phyloP scores from a whole-genome alignment of 2,113 vertebrate species.

The Sinocyclocheilus rhinocerous region DNA sequence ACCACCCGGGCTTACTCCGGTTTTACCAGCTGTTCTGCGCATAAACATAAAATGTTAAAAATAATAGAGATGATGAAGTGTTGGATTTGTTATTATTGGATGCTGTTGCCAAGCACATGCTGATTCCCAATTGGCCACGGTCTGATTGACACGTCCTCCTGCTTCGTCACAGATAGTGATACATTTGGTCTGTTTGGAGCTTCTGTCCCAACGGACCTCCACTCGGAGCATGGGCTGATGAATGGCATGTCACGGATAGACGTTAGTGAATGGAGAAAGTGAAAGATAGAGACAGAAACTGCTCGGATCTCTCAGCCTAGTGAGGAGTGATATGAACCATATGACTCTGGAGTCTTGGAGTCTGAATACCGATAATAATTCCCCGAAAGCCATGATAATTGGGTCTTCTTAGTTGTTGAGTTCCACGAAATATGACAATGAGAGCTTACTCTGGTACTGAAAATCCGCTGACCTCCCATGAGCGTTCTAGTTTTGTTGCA shows the following conservation, averaged over 20 bases:
- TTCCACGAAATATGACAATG: neutral
- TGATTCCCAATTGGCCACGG: slow-evolving; percentile 4
- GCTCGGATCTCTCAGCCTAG: neutral
- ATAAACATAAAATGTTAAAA: slow-evolving; percentile 40
- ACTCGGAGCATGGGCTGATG: neutral
- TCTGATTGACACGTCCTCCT: slow-evolving; percentile 31
- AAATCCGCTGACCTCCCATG: neutral
- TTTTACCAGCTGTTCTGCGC: slow-evolving; percentile 30
- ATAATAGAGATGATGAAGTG: slow-evolving; percentile 41
- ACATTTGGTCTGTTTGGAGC: slow-evolving; percentile 5
- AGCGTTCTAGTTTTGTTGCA: neutral
- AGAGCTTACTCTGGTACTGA: neutral
- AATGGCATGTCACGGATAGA: slow-evolving; percentile 19
- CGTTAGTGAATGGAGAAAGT: neutral
- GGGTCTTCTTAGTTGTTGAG: neutral
- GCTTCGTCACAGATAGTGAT: slow-evolving; percentile 25
- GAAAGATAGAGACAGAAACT: slow-evolving; percentile 2
- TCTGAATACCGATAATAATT: neutral
- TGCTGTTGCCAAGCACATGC: slow-evolving; percentile 36
- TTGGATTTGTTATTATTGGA: slow-evolving; percentile 33
- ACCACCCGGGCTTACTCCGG: neutral
- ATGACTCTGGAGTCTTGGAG: neutral
- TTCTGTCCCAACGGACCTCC: slow-evolving; percentile 13
- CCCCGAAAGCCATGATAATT: neutral
- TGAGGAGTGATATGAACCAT: slow-evolving; percentile 31